Evolutionary conservation across 1,140 invertebrate species (phyloP).

Genomic region (Drosophila albomicans): DNA sequence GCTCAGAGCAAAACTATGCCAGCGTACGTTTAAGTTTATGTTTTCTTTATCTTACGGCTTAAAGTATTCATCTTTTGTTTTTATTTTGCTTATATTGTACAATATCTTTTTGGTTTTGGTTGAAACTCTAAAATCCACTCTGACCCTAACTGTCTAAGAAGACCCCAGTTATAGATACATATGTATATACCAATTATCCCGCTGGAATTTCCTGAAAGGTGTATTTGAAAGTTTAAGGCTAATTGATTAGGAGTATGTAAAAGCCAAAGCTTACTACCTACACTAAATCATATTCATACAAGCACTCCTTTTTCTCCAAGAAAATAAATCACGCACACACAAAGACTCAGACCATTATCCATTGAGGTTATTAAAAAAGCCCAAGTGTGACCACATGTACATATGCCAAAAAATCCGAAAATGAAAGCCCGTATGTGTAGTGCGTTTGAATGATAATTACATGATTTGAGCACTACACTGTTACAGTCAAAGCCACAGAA

Average conservation of each 20-base stretch:
- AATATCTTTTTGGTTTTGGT: constrained; percentile 58
- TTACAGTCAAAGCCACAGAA: constrained; percentile 10
- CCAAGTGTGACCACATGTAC: constrained; percentile 15
- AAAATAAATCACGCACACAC: constrained; percentile 29
- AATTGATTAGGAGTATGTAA: constrained; percentile 28
- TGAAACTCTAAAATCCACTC: constrained; percentile 57
- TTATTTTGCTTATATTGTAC: constrained; percentile 59
- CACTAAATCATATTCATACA: constrained; percentile 57
- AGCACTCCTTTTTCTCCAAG: constrained; percentile 26
- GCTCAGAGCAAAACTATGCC: constrained; percentile 61
- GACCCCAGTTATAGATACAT: background rate
- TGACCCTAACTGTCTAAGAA: constrained; percentile 42
- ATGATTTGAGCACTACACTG: background rate
- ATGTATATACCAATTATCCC: constrained; percentile 10
- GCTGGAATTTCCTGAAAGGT: background rate
- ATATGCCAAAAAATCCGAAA: constrained; percentile 4
- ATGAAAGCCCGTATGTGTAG: constrained; percentile 7
- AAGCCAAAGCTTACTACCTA: constrained; percentile 38
- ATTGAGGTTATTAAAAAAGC: background rate
- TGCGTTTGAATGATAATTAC: constrained; percentile 27
- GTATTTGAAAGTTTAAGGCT: constrained; percentile 21
- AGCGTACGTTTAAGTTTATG: constrained; percentile 67
- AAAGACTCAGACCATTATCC: constrained; percentile 17
- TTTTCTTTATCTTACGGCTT: constrained; percentile 53
- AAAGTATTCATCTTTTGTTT: constrained; percentile 39